Conservation (phyloP, 2,113 vertebrate genomes). For the Poeciliopsis prolifica region DNA sequence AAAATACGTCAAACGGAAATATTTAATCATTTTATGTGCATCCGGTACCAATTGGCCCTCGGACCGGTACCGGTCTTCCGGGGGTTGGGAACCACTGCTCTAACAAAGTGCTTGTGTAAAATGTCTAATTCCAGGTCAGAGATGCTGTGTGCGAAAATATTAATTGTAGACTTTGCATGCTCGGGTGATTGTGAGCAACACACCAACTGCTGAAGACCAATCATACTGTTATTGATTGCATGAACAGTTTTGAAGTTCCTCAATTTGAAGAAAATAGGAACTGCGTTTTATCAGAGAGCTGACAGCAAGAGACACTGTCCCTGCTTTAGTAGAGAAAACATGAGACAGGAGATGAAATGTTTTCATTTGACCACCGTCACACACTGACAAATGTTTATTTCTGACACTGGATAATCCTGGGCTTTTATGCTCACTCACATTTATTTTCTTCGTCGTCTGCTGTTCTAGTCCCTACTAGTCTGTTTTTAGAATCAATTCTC, state of each 20-base stretch:
- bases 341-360: constrained; percentile 61
- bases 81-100: background rate
- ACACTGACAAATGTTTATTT: background rate
- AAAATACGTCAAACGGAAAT: no score
- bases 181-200: background rate
- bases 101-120: constrained; percentile 6
- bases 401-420: background rate
- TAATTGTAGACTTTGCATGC: background rate
- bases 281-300: constrained; percentile 30
- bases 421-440: background rate
- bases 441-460: no score
- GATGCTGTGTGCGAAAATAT: constrained; percentile 16
- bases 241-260: constrained; percentile 45
- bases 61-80: no score
- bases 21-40: no score
- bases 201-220: background rate
- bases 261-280: constrained; percentile 63
- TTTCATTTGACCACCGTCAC: constrained; percentile 19
- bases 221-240: background rate
- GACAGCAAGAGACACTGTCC: constrained; percentile 15
- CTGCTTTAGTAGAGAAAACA: constrained; percentile 32
- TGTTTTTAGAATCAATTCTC: background rate
- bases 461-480: background rate
- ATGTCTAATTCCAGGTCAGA: background rate
- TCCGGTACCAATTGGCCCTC: no score